phyloP scores from a whole-genome alignment of 2,888 invertebrate species.

The Melipona bicolor region DNA sequence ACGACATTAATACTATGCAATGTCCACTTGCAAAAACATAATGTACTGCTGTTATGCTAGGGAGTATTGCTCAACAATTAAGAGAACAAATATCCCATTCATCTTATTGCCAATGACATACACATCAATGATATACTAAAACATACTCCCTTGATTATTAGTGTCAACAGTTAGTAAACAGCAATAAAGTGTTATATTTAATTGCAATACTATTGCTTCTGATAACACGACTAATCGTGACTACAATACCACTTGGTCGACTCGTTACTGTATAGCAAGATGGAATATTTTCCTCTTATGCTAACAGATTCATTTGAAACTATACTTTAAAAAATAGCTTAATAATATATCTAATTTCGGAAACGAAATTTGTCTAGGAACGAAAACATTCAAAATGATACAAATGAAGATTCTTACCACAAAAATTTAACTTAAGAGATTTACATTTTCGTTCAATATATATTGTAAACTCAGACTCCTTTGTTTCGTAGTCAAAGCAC shows the following conservation, averaged over 20 bases:
- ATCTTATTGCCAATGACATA: slow-evolving; percentile 57
- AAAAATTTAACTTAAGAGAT: neutral
- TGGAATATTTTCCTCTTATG: slow-evolving; percentile 4
- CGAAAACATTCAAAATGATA: neutral
- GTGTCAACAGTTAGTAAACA: slow-evolving; percentile 47
- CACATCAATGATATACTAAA: slow-evolving; percentile 24
- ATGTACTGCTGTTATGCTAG: slow-evolving; percentile 44
- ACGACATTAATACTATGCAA: slow-evolving; percentile 40
- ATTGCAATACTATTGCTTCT: slow-evolving; percentile 59
- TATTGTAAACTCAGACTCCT: slow-evolving; percentile 43
- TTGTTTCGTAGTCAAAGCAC: slow-evolving; percentile 41
- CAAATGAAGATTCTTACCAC: neutral
- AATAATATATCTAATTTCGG: neutral
- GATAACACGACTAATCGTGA: slow-evolving; percentile 34
- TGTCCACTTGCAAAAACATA: slow-evolving; percentile 40
- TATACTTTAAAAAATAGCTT: neutral
- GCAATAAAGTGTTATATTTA: slow-evolving; percentile 58
- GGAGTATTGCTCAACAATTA: slow-evolving; percentile 59
- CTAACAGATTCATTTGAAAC: slow-evolving; percentile 4
- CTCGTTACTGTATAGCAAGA: slow-evolving; percentile 31
- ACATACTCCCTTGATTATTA: slow-evolving; percentile 1
- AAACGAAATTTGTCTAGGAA: slow-evolving; percentile 5
- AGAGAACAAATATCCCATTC: slow-evolving; percentile 32
- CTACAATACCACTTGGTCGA: slow-evolving; percentile 42
- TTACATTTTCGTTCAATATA: neutral